Base-by-base conservation (phyloP, 2,888 invertebrate genomes). In the Anthophora plumipes region DNA sequence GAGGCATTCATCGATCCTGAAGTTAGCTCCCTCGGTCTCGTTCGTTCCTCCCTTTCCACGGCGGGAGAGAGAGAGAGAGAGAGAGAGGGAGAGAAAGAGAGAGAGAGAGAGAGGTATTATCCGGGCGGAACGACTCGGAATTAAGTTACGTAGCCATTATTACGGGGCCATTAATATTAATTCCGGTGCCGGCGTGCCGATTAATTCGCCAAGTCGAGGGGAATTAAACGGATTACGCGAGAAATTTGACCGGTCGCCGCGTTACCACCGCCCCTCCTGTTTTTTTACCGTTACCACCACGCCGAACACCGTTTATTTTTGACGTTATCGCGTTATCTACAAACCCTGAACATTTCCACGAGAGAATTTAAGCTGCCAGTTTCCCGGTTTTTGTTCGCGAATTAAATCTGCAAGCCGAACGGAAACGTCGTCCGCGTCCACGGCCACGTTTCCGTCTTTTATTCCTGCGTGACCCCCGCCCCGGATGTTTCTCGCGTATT, bases 141-240 rank as follows among this genome's bases (percentile, higher is more conserved):
- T 67, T 54, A 60, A 77, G 60, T 76, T 68, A 63, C 68, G 20
- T 48, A 22, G 22, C 67, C 75, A 60, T 77, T 77, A 77, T 74
- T 43, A 37, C 39, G 17, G 25, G 48, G 25, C 20, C 61, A n/a
- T 78, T 76, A 76, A 78, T 78, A 78, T 76, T 43, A 76, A 78
- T 68, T 68, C 43, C 55, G 48, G 11, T 43, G 43, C 61, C 20
- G 20, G 43, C 25, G 60, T 6, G 72, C 55, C 72, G 77, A 67
- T 75, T 75, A 77, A 77, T 75, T 66, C 67, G 75, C 60, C 60
- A 37, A 11, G 61, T 46, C 63, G 72, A 14, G 7, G 39, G 20
- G 48, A 50, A 55, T 55, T 70, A 39, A 60, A 50, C 70, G 75
- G 71, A 63, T 48, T 61, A 20, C 39, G 70, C 46, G 75, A 41